Evolutionary conservation across 2,113 vertebrate species (phyloP).

Genomic region (Ivindomyrus marchei): DNA sequence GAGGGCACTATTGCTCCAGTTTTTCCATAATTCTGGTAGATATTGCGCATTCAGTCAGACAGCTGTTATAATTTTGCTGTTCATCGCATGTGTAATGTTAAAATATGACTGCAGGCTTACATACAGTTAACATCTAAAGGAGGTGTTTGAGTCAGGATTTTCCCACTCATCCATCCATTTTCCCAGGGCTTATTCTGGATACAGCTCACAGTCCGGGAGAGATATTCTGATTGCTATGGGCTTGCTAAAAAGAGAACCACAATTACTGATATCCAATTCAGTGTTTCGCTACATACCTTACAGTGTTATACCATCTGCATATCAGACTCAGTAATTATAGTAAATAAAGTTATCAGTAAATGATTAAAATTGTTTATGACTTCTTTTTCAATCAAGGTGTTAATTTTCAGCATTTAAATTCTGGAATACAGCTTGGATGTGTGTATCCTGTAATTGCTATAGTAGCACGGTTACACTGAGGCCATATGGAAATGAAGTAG

Average conservation of each 20-base stretch:
- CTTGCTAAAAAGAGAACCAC: background rate
- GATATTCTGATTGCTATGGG: background rate
- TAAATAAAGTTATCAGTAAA: background rate
- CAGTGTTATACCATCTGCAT: background rate
- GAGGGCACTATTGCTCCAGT: constrained; percentile 60
- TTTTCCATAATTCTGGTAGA: constrained; percentile 16
- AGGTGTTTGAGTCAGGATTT: background rate
- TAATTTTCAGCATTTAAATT: background rate
- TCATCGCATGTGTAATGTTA: background rate
- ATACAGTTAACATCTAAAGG: background rate
- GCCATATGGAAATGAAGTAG: background rate
- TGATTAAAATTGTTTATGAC: background rate
- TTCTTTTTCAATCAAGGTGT: background rate
- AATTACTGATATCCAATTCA: background rate
- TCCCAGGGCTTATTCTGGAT: background rate
- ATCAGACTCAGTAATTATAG: background rate
- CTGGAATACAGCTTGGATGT: background rate
- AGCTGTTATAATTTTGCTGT: background rate
- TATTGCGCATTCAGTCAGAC: background rate
- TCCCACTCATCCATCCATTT: background rate
- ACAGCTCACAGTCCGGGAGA: background rate
- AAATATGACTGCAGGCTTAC: background rate
- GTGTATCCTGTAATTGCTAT: background rate
- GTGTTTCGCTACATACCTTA: background rate
- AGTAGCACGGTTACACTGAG: background rate